Evolutionary conservation across 2,888 invertebrate species (phyloP).

Genomic region (Elmis aenea): DNA sequence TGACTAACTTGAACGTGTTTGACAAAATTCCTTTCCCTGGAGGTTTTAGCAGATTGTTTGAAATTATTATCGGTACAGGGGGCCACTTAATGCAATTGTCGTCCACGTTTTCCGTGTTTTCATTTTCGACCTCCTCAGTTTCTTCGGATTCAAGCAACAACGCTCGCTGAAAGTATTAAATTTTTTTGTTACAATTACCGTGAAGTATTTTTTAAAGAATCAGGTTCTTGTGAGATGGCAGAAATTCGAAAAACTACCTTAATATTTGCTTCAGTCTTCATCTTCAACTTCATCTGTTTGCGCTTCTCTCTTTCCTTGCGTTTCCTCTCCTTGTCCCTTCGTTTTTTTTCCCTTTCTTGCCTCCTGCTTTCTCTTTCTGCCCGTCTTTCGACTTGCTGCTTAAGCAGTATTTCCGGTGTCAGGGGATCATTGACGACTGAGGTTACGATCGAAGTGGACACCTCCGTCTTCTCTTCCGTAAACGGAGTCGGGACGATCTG

Average conservation of each 20-base stretch:
- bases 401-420: constrained; percentile 35
- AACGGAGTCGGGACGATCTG: constrained; percentile 54
- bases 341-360: constrained; percentile 39
- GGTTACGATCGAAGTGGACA: neutral
- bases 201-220: no score
- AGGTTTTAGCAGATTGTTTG: constrained; percentile 41
- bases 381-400: constrained; percentile 37
- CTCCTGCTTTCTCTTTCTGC: constrained; percentile 41
- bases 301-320: constrained; percentile 41
- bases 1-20: constrained; percentile 42
- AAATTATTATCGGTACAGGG: constrained; percentile 31
- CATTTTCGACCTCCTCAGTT: constrained; percentile 24
- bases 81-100: constrained; percentile 34
- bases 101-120: constrained; percentile 25
- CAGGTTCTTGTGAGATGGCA: no score
- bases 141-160: constrained; percentile 25
- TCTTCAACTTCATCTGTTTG: constrained; percentile 39
- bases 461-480: constrained; percentile 1
- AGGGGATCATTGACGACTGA: constrained; percentile 3
- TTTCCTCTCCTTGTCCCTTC: constrained; percentile 42
- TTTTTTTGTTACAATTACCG: neutral
- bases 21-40: constrained; percentile 55
- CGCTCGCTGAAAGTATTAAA: constrained; percentile 20
- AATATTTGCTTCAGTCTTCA: constrained; percentile 45
- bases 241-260: no score